phyloP scores from a whole-genome alignment of 2,113 vertebrate genomes.

The Cnemophilus loriae region DNA sequence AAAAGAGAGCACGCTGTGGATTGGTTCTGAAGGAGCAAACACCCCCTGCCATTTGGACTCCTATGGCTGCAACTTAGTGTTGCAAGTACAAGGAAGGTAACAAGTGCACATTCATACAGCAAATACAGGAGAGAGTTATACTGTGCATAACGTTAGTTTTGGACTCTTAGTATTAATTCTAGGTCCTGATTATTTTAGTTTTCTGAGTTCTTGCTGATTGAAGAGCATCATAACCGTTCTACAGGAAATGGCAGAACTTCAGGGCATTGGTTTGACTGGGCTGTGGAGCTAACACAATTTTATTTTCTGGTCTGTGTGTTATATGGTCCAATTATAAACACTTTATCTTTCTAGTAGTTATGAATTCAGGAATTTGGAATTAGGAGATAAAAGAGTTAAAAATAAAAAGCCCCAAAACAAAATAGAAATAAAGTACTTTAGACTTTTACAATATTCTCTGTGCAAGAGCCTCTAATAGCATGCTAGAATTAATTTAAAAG shows the following conservation, averaged over 20 bases:
- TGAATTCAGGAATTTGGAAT: not conserved
- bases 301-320: not conserved
- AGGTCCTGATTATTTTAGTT: not conserved
- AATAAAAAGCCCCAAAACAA: not conserved
- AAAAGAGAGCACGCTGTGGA: conserved; percentile 90
- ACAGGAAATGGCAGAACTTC: not conserved
- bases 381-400: conserved; percentile 14
- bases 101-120: not conserved
- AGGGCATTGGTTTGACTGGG: not conserved
- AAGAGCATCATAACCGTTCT: not conserved
- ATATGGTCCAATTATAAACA: not conserved
- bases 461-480: conserved; percentile 16
- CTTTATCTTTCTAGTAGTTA: not conserved
- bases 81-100: conserved; percentile 96
- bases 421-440: not conserved
- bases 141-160: not conserved
- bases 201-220: not conserved
- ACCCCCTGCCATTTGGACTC: conserved; percentile 94
- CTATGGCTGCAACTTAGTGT: conserved; percentile 92
- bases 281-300: not conserved
- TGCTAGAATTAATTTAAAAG: conserved; percentile 41
- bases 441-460: conserved; percentile 3
- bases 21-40: conserved; percentile 87
- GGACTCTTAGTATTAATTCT: not conserved
- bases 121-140: not conserved